Evolutionary conservation across 1,140 invertebrate genomes (phyloP).

Genomic region (Acromyrmex heyeri): DNA sequence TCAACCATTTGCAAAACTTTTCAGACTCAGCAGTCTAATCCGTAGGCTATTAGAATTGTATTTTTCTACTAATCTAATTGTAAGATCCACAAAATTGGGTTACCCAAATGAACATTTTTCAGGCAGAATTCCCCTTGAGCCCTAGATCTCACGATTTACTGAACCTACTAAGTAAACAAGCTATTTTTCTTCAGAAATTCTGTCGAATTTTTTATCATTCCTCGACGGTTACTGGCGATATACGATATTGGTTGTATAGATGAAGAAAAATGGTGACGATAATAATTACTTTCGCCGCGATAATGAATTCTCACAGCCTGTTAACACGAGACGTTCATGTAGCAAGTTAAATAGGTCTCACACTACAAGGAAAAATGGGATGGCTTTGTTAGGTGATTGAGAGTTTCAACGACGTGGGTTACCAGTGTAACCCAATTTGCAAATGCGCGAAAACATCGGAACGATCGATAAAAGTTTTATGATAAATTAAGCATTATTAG

Average conservation of each 20-base stretch:
- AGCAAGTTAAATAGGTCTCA: conserved; percentile 12
- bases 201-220: background rate
- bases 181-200: conserved; percentile 41
- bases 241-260: background rate
- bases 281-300: conserved; percentile 14
- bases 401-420: background rate
- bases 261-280: background rate
- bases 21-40: conserved; percentile 15
- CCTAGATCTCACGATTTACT: conserved; percentile 42
- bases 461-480: conserved; percentile 19
- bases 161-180: conserved; percentile 55
- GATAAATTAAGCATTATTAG: conserved; percentile 6
- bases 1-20: background rate
- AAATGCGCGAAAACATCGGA: conserved; percentile 27
- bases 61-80: conserved; percentile 17
- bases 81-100: conserved; percentile 39
- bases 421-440: conserved; percentile 27
- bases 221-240: background rate
- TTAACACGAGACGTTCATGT: background rate
- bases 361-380: background rate
- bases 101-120: conserved; percentile 45
- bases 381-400: conserved; percentile 18
- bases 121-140: conserved; percentile 7
- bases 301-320: conserved; percentile 28
- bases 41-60: conserved; percentile 17